These are phyloP conservation scores for Halictus ligatus DNA, from an alignment of 2,888 invertebrate species.

Conservation along the genomic window DNA sequence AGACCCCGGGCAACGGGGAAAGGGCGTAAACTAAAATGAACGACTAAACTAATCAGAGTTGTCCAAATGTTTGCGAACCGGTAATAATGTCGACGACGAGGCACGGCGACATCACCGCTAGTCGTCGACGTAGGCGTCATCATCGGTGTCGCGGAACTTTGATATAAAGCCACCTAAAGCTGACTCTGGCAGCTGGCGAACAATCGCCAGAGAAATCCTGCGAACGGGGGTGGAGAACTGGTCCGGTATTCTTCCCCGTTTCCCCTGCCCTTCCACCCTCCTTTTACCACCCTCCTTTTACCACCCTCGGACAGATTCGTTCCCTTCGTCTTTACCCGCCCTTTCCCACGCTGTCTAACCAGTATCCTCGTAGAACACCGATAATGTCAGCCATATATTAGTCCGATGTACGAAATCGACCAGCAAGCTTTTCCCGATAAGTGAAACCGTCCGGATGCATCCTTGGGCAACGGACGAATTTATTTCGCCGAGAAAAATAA, in stretches of 20 bases:
- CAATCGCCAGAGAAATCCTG: conserved; percentile 44
- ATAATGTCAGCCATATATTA: conserved; percentile 44
- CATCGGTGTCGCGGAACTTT: conserved; percentile 40
- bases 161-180: conserved; percentile 58
- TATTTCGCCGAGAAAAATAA: conserved; percentile 5
- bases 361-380: conserved; percentile 23
- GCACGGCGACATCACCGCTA: conserved; percentile 16
- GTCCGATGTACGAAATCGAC: conserved; percentile 18
- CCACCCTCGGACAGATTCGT: conserved; percentile 10
- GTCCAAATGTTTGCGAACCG: conserved; percentile 73
- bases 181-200: conserved; percentile 61
- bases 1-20: neutral
- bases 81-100: conserved; percentile 60
- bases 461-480: conserved; percentile 23
- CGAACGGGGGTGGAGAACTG: neutral
- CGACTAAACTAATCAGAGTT: conserved; percentile 75
- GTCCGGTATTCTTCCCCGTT: conserved; percentile 18
- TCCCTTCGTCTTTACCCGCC: neutral
- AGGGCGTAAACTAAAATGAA: conserved; percentile 66
- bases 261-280: conserved; percentile 23
- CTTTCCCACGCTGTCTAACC: conserved; percentile 24
- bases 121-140: conserved; percentile 39
- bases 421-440: conserved; percentile 15
- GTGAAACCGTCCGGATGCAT: conserved; percentile 15
- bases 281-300: neutral